Evolutionary conservation across 2,113 vertebrate species (phyloP), one percentile per base, ranked within the genome.

Genomic region (Meles meles): DNA sequence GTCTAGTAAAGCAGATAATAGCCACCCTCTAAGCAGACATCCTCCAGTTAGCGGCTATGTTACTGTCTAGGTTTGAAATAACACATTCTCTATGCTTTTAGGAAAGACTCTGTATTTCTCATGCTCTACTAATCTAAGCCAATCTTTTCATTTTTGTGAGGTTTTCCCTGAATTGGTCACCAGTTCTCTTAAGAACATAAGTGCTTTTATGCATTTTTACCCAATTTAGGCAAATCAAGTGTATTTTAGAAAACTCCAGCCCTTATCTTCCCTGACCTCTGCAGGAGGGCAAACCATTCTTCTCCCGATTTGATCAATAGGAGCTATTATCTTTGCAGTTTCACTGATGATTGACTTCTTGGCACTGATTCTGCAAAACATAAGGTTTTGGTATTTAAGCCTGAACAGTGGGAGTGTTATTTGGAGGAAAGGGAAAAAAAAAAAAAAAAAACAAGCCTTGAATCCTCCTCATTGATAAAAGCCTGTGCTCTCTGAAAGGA

Each of bases 391-490:
- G 93, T 88, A 90, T 88, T 93, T 93, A 88, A 89, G 85, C 72
- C 72, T 74, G 88, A 94, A 96, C 85, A 96, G 90, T 95, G 94
- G 77, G 94, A 96, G 71, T 96, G 92, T 92, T 94, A 96, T 96
- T 98, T 92, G 88, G 71, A 91, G 42, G 42, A 80, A 92, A 37
- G 59, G 31, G 0, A 20, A 20, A 59, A 72, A 37, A 57, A 85
- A 77, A 61, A 57, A 59, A 7, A 23, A 9, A 57, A 59, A 59
- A 23, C 57, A 80, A 49, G 77, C 17, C 87, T 88, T 92, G 83
- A 95, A 63, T 93, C 85, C 67, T 95, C 77, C 65, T 97, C 82
- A 93, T 47, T 74, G 92, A 93, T 93, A 87, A 88, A 95, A 93
- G 83, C 37, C 81, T 83, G 67, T 34, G 55, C n/a, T 83, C 76